Evolutionary conservation across 2,797 vertebrate species (phyloP), one percentile per base, ranked within the genome.

Genomic region (Hapalemur alaotrensis): DNA sequence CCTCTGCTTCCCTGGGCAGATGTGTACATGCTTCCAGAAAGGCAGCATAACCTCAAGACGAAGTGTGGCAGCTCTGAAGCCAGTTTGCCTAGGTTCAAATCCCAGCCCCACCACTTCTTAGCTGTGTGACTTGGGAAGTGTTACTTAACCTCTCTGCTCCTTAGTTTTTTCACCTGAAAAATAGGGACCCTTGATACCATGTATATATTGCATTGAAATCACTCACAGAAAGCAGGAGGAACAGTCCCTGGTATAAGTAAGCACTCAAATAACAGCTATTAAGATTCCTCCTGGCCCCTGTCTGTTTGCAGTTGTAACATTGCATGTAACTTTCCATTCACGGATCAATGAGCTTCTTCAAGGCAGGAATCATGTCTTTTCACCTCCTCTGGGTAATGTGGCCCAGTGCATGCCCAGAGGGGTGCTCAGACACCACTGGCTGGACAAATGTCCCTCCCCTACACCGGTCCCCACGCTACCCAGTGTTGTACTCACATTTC

Each of bases 401-500:
- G 5, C 30, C 48, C 32, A n/a, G 0, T 2, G n/a, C 13, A 0
- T 0, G 3, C 7, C 57, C 30, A 5, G 30, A 22, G 50, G 10
- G 12, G 11, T 14, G 25, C 32, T 30, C 43, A 1, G 28, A 15
- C 84, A 52, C 41, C 5, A 1, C 59, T 7, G 0, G 1, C 52
- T 46, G 0, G 70, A 61, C 6, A 41, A 25, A 43, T 0, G 25
- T 46, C 65, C 50, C 91, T 94, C 85, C 1, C 0, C 67, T 61
- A 70, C 9, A 65, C 13, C 13, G 95, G 8, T 38, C 38, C 43
- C 79, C 69, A 7, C 0, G 1, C 0, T 18, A 32, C 48, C 84
- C 65, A 63, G 15, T 46, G 30, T 32, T 8, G 82, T 98, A 99
- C 99, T 99, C 98, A 99, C 99, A 9, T 99, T 99, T 99, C 99